Conservation (phyloP, 2,113 vertebrate genomes). For the Cavia aperea region DNA sequence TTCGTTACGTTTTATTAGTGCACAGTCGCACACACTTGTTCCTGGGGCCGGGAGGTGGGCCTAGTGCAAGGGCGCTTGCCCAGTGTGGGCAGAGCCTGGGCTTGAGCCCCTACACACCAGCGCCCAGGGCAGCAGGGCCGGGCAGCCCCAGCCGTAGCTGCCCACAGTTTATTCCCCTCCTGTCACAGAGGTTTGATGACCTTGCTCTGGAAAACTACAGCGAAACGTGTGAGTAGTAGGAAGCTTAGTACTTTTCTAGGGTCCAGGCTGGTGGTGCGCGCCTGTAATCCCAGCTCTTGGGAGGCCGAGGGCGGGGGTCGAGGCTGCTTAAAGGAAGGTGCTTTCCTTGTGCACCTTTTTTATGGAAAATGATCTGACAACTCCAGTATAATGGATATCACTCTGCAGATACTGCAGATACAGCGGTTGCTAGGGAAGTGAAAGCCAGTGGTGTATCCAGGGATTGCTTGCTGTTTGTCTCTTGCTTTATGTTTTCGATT, state of each 20-base stretch:
- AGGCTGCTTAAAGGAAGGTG: background rate
- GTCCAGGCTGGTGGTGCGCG: no score
- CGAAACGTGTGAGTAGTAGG: background rate
- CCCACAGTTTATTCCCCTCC: background rate
- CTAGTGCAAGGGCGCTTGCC: background rate
- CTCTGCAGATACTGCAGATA: background rate
- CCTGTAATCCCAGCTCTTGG: no score
- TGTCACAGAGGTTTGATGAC: no score
- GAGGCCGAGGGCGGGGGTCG: background rate
- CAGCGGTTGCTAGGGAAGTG: background rate
- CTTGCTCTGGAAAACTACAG: background rate
- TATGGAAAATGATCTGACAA: background rate
- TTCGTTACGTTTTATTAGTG: background rate
- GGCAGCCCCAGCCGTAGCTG: rapidly evolving
- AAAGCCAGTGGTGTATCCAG: background rate
- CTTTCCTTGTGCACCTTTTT: background rate
- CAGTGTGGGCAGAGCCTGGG: background rate
- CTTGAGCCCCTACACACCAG: background rate
- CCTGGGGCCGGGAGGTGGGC: no score
- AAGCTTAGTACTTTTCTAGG: background rate
- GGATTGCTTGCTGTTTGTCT: background rate
- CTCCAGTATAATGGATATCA: background rate
- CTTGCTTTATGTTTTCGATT: background rate
- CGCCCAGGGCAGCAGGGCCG: background rate
- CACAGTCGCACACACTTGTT: background rate